Evolutionary conservation across 1,140 invertebrate genomes (phyloP), one percentile per base, ranked within the genome.

Genomic region (Papilio aristodemus): DNA sequence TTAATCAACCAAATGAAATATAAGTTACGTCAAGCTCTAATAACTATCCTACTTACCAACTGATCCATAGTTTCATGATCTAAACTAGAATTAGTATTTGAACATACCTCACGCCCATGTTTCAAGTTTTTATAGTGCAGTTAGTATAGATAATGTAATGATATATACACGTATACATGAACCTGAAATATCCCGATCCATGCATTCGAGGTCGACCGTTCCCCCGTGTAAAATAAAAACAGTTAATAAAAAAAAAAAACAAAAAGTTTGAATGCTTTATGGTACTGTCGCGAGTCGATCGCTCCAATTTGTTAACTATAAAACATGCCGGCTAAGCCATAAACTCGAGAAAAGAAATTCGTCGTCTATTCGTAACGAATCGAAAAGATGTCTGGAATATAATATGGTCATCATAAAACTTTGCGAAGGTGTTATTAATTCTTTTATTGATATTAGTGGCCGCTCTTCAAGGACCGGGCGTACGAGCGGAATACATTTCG

Each of bases 241-340:
- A 13, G 22, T 10, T 13, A 68, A 71, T 70, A 70, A 64, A n/a
- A 63, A 66, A 64, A 69, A 41, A 68, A 71, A 62, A 38, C 71
- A 76, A 73, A 73, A 37, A 71, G 67, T 73, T 83, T 81, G 75
- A 79, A 78, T 72, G 75, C 57, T 84, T 86, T 84, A 86, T 75
- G 57, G 68, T 37, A 66, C 68, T 77, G 79, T 78, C 74, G 73
- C 67, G 60, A 69, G 58, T 72, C 73, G 71, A 84, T 83, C 83
- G 80, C 72, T 78, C 78, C 80, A 84, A 86, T 83, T 84, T 81
- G 81, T 83, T 77, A 69, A 78, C 73, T 72, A 84, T 84, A 85
- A 86, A 85, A 73, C 71, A 73, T 74, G 70, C 67, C 50, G 38
- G 38, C 50, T 13, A 25, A 37, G 46, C 74, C 78, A 76, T 82